Percentiles rank a stretch among this genome's conserved stretches.
Conservation (phyloP, 2,113 vertebrate species). For the Gymnogyps californianus region DNA sequence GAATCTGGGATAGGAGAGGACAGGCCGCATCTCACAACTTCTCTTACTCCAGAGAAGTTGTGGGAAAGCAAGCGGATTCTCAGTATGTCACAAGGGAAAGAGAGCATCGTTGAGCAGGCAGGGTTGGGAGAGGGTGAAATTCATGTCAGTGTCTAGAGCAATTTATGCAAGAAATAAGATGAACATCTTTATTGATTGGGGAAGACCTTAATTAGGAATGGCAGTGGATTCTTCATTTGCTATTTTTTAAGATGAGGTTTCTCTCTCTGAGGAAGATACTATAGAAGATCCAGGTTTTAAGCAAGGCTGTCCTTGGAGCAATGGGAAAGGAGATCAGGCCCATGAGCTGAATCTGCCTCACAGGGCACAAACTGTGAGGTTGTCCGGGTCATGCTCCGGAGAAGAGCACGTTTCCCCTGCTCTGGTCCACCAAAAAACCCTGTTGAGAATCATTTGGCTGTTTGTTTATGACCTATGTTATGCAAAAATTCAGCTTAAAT, state of each 20-base stretch:
- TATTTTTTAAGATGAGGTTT: neutral
- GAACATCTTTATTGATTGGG: accelerated
- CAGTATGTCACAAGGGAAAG: neutral
- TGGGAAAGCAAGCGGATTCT: neutral
- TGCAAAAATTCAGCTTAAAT: neutral
- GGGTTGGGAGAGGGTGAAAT: neutral
- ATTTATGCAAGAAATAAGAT: neutral
- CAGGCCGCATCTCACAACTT: neutral
- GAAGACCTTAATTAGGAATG: neutral
- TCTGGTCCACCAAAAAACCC: neutral
- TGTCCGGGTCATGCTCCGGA: neutral
- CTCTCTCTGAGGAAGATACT: neutral
- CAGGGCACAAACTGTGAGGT: neutral
- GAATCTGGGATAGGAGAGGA: neutral
- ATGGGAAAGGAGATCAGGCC: neutral
- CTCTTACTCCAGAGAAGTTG: neutral
- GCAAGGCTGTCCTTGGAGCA: accelerated
- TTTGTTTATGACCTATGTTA: neutral
- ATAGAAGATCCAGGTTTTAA: neutral
- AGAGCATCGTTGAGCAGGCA: neutral
- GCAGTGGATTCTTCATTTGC: neutral
- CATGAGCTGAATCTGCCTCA: neutral
- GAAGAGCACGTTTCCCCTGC: accelerated
- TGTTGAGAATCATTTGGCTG: neutral
- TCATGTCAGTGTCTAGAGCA: neutral